These are phyloP conservation scores for Aphrocallistes beatrix DNA, from an alignment of 37 sponge, comb jelly and placozoan genomes.

Conservation along the genomic window DNA sequence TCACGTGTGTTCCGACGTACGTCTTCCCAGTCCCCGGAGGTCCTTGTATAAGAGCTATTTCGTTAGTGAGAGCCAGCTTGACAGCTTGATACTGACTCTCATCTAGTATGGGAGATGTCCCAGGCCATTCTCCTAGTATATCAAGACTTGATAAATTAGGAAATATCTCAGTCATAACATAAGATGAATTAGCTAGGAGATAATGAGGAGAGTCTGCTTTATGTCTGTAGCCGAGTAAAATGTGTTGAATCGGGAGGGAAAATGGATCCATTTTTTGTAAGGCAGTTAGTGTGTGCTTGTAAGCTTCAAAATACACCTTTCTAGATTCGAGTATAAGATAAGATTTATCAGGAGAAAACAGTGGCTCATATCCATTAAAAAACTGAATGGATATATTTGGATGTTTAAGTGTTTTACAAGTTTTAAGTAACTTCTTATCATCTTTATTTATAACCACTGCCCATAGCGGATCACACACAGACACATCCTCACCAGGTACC, in stretches of 20 bases:
- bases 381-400: not conserved
- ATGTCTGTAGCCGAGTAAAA: not conserved
- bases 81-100: conserved; percentile 32
- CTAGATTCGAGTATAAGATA: conserved; percentile 65
- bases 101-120: conserved; percentile 23
- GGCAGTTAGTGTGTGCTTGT: conserved; percentile 45
- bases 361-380: not conserved
- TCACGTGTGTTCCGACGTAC: conserved; percentile 55
- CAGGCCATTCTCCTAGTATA: not conserved
- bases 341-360: not conserved
- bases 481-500: not conserved
- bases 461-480: conserved; percentile 30
- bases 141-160: not conserved
- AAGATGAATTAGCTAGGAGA: not conserved
- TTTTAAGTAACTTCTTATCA: conserved; percentile 19
- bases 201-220: not conserved
- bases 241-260: not conserved
- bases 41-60: conserved; percentile 51
- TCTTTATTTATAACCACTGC: conserved; percentile 57
- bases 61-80: conserved; percentile 29
- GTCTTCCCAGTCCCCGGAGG: conserved; percentile 76
- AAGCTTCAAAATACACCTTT: conserved; percentile 76
- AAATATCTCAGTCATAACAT: not conserved
- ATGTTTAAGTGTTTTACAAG: not conserved
- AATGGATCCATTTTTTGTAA: conserved; percentile 28